phyloP scores from a whole-genome alignment of 2,888 invertebrate species.

The Silvanus unidentatus region DNA sequence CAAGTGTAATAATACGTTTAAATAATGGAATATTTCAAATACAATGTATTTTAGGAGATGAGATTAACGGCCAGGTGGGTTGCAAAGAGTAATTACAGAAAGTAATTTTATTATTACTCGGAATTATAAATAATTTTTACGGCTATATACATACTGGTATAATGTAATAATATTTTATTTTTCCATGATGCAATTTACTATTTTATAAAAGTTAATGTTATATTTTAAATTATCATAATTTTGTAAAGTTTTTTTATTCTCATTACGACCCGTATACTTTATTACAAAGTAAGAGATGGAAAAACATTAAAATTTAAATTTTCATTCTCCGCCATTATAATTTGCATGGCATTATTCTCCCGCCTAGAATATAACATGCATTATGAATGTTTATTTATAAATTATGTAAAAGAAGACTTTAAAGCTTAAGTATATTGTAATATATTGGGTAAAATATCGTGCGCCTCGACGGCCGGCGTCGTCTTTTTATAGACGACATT shows the following conservation, averaged over 20 bases:
- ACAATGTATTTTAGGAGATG: too few species aligned
- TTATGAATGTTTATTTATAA: constrained; percentile 49
- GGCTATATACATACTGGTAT: neutral
- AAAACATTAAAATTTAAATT: constrained; percentile 42
- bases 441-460: constrained; percentile 39
- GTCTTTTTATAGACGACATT: constrained; percentile 28
- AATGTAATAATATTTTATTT: neutral
- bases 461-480: constrained; percentile 27
- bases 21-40: too few species aligned
- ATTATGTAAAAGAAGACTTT: constrained; percentile 46
- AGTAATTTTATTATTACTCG: neutral
- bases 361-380: constrained; percentile 43
- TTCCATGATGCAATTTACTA: constrained; percentile 1
- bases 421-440: constrained; percentile 42
- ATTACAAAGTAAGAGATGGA: constrained; percentile 34
- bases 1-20: too few species aligned
- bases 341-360: constrained; percentile 41
- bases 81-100: constrained; percentile 2
- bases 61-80: constrained; percentile 13
- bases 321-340: constrained; percentile 39
- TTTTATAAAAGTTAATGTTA: constrained; percentile 7
- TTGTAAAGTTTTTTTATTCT: constrained; percentile 19
- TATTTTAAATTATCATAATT: constrained; percentile 20
- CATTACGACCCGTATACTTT: constrained; percentile 19
- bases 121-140: constrained; percentile 5